phyloP scores from a whole-genome alignment of 2,113 vertebrate genomes.

The Diadophis punctatus region DNA sequence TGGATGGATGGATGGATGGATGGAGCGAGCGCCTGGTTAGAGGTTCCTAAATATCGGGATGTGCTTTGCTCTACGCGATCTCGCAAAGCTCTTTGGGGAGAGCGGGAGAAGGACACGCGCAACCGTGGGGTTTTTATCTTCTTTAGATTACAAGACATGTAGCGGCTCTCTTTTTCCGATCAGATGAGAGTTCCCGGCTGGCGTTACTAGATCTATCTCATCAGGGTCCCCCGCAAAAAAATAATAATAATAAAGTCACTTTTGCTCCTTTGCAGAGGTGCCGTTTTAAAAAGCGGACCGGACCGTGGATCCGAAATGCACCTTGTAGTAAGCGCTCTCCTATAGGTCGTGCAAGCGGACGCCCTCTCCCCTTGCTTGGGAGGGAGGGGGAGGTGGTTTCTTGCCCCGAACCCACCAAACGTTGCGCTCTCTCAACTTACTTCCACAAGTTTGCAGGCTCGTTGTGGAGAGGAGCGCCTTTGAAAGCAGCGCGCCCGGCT shows the following conservation, averaged over 20 bases:
- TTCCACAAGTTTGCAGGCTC: not conserved
- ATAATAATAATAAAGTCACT: not conserved
- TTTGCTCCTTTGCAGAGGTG: not conserved
- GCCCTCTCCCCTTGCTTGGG: not conserved
- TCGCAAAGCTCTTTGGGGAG: not conserved
- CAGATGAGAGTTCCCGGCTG: not conserved
- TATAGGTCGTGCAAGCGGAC: not conserved
- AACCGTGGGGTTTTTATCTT: constrained; percentile 24
- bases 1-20: not conserved
- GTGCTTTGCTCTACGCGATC: not conserved
- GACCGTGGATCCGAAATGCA: not conserved
- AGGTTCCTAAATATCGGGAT: not conserved
- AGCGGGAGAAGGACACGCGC: not conserved
- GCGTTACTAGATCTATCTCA: not conserved
- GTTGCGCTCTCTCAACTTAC: not conserved
- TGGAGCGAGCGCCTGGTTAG: not conserved
- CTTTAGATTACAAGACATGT: not conserved
- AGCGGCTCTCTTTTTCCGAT: not conserved
- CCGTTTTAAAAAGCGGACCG: not conserved
- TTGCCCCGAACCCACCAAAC: not conserved
- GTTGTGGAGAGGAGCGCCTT: not conserved
- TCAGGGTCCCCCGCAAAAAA: not conserved
- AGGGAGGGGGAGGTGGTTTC: not conserved
- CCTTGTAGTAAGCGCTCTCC: not conserved
- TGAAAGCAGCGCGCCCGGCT: not conserved